phyloP scores from a whole-genome alignment of 1,140 invertebrate genomes.

The Lysiphlebus fabarum region DNA sequence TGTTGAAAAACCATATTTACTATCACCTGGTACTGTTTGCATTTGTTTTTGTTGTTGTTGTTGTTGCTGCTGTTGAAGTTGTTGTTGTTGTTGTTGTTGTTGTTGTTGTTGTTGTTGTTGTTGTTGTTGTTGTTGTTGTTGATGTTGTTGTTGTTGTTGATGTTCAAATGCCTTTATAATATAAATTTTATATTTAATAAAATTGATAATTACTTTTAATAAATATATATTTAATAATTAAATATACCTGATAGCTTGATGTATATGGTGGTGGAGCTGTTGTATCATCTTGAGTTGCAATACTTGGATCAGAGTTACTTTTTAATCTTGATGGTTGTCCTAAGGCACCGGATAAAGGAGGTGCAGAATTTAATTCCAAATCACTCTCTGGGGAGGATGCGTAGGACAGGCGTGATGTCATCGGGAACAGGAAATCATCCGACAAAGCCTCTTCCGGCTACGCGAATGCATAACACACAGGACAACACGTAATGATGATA shows the following conservation, averaged over 20 bases:
- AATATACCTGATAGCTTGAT: slow-evolving; percentile 55
- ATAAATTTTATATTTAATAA: background rate
- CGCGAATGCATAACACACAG: slow-evolving; percentile 48
- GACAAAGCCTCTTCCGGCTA: slow-evolving; percentile 81
- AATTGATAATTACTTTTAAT: no score
- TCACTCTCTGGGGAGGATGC: slow-evolving; percentile 94
- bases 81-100: no score
- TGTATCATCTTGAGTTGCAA: slow-evolving; percentile 67
- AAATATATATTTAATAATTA: background rate
- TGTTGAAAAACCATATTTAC: slow-evolving; percentile 63
- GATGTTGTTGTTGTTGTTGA: slow-evolving; percentile 32
- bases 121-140: slow-evolving; percentile 34
- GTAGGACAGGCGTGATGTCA: slow-evolving; percentile 93
- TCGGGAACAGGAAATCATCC: slow-evolving; percentile 96
- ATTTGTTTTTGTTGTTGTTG: slow-evolving; percentile 41
- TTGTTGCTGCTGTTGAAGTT: no score
- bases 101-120: slow-evolving; percentile 45
- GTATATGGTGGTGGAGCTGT: slow-evolving; percentile 57
- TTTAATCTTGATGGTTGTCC: slow-evolving; percentile 69
- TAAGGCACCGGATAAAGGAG: slow-evolving; percentile 59
- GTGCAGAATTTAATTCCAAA: slow-evolving; percentile 78
- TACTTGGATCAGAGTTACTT: slow-evolving; percentile 84
- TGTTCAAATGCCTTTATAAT: slow-evolving; percentile 16
- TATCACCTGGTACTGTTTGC: slow-evolving; percentile 54
- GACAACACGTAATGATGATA: slow-evolving; percentile 43